phyloP scores from a whole-genome alignment of 2,113 vertebrate genomes.

The Pelodiscus sinensis region DNA sequence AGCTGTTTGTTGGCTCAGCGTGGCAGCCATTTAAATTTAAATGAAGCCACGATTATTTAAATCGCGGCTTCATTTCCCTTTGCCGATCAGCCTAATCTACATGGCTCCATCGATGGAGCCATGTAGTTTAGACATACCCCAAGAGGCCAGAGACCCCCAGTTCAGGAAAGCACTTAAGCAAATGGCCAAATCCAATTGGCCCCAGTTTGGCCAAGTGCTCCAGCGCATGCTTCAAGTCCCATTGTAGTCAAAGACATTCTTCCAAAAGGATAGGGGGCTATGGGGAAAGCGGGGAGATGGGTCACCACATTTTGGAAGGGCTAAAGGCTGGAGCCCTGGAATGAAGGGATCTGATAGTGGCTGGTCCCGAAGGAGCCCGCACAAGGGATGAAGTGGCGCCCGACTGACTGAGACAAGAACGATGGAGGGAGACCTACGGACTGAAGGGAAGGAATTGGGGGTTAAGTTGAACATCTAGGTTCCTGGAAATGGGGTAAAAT shows the following conservation, averaged over 20 bases:
- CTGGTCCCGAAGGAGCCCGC: not conserved
- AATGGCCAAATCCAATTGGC: not conserved
- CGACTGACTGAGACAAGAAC: not conserved
- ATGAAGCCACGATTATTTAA: too few relatives aligned
- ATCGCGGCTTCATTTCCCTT: too few relatives aligned
- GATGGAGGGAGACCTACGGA: not conserved
- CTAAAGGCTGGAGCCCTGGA: not conserved
- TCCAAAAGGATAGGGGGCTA: not conserved
- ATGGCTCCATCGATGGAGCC: too few relatives aligned
- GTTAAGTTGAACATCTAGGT: not conserved
- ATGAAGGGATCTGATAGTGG: not conserved
- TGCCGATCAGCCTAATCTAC: too few relatives aligned
- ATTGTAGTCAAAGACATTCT: too few relatives aligned
- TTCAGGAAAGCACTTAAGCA: not conserved
- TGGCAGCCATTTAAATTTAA: too few relatives aligned
- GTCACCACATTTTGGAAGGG: fast-evolving
- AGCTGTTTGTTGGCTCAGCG: too few relatives aligned
- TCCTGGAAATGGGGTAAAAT: not conserved
- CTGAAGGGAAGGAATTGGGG: not conserved
- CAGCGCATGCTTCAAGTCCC: too few relatives aligned
- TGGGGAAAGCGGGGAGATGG: not conserved
- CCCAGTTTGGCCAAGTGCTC: too few relatives aligned
- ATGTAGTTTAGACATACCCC: too few relatives aligned
- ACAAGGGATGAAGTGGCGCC: fast-evolving
- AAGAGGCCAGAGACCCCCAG: too few relatives aligned